Evolutionary conservation across 1,140 invertebrate genomes (phyloP), one percentile per base, ranked within the genome.

Genomic region (Polypedilum vanderplanki): DNA sequence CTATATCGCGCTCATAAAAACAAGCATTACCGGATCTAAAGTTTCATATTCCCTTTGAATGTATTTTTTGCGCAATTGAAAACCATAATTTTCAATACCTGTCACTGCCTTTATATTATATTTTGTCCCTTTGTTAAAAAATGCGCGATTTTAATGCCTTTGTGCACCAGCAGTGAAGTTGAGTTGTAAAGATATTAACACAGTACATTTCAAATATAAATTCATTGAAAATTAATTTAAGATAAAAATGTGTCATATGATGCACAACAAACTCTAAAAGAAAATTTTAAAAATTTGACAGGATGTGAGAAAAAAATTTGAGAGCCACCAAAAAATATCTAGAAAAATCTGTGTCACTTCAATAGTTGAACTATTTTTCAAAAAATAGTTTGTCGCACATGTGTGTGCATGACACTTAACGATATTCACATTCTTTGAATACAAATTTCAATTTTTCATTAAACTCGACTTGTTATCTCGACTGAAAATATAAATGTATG

Each of bases 51-150:
- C 65, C 20, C 65, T 22, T 10, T 1, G 65, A 33, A 33, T 18
- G 65, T 70, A 8, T 18, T 70, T 70, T 67, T 70, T 70, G 17
- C 65, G 65, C 65, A 70, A 70, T 70, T 70, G 65, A 20, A 70
- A 70, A 70, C 65, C 65, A 70, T 70, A 70, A 70, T 70, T 70
- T 70, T 70, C 65, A 70, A 70, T 70, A 70, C 65, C 65, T 70
- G 65, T 70, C 65, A 70, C 65, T 10, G 46, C n/a, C n/a, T 57
- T 15, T 57, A 17, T 57, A 17, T 12, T 57, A 17, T 57, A 3
- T 3, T 57, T 57, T 7, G 46, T 17, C n/a, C n/a, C 46, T 17
- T 3, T 57, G 1, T 57, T 17, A 17, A 57, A 33, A 33, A 33
- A 33, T 33, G 24, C 20, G 65, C 65, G 65, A 70, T 20, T 70